Evolutionary conservation across 2,113 vertebrate genomes (phyloP).

Genomic region (Rousettus leschenaultii): DNA sequence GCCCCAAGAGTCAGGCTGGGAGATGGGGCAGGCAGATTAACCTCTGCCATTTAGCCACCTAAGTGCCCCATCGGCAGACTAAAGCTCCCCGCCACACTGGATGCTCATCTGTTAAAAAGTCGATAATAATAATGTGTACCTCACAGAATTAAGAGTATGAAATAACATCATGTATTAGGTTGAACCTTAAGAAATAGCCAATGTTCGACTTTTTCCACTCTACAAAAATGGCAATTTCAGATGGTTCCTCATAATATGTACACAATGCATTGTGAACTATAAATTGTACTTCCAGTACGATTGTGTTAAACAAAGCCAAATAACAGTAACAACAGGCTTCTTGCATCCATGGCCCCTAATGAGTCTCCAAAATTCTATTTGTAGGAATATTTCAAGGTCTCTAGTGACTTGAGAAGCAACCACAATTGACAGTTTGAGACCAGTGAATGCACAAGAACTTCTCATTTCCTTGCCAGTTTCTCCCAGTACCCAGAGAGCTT

Average conservation of each 20-base stretch:
- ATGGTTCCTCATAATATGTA: not conserved
- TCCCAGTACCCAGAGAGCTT: not conserved
- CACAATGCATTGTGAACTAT: not conserved
- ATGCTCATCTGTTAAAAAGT: not conserved
- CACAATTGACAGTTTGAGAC: not conserved
- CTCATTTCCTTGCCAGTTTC: not conserved
- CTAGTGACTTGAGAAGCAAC: not conserved
- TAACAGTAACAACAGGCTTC: not conserved
- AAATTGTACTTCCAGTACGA: not conserved
- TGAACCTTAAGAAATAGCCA: not conserved
- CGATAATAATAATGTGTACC: not conserved
- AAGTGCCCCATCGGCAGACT: rapidly evolving
- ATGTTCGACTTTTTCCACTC: not conserved
- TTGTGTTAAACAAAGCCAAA: constrained; percentile 6
- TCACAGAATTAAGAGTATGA: not conserved
- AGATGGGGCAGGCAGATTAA: not conserved
- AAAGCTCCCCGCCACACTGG: not conserved
- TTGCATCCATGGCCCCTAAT: not conserved
- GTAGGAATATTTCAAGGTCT: not conserved
- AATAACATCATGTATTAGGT: not conserved
- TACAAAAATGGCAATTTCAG: not conserved
- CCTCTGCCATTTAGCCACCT: not conserved
- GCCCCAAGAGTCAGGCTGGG: not conserved
- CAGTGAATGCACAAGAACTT: rapidly evolving
- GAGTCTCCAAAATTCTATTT: constrained; percentile 10